Evolutionary conservation across 2,113 vertebrate species (phyloP).

Genomic region (Poicephalus gulielmi): DNA sequence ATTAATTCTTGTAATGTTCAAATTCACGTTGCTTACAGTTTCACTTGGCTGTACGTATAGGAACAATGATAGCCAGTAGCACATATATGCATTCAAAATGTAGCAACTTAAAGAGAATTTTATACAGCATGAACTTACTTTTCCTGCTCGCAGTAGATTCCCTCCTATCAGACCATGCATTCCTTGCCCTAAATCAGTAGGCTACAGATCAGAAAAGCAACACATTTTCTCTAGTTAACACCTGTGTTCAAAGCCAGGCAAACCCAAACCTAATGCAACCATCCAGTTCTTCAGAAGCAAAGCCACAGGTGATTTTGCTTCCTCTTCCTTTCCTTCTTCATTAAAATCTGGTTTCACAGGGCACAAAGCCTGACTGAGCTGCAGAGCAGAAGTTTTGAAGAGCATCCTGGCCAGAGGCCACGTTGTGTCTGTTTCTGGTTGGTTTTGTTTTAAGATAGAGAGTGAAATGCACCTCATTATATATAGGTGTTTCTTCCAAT

Average conservation of each 20-base stretch:
- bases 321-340: constrained; percentile 47
- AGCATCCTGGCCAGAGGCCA: neutral
- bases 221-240: neutral
- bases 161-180: neutral
- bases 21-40: neutral
- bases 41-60: neutral
- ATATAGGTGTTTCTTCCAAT: neutral
- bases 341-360: constrained; percentile 48
- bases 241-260: constrained; percentile 17
- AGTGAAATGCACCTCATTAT: neutral
- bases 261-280: neutral
- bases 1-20: neutral
- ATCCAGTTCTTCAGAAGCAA: constrained; percentile 48
- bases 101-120: neutral
- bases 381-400: constrained; percentile 36
- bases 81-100: neutral
- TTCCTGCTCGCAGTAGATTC: neutral
- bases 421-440: neutral
- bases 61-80: neutral
- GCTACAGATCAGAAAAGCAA: neutral
- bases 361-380: neutral
- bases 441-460: constrained; percentile 2
- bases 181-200: neutral
- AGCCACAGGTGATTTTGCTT: constrained; percentile 65
- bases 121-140: neutral